Conservation (phyloP, 2,888 invertebrate species). For the Gymnosoma rotundatum region DNA sequence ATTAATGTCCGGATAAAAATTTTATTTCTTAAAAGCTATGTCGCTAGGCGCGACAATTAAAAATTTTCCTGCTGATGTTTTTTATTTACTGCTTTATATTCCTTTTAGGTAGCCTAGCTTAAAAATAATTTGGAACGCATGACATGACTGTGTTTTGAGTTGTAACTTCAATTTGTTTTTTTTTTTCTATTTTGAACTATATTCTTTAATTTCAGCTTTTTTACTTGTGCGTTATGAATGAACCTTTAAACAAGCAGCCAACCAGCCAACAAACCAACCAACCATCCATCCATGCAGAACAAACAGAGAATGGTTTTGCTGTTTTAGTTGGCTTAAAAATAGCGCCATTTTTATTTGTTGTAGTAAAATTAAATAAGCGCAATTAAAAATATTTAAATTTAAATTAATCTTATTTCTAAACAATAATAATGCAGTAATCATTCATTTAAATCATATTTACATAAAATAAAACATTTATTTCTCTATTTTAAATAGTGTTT, state of each 20-base stretch:
- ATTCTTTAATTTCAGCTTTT: slow-evolving; percentile 44
- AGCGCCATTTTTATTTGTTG: slow-evolving; percentile 1
- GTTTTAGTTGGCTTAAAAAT: slow-evolving; percentile 35
- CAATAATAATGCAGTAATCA: not conserved
- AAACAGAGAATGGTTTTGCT: slow-evolving; percentile 43
- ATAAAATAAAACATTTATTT: slow-evolving; percentile 17
- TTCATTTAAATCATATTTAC: not conserved
- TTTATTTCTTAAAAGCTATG: too few relatives aligned
- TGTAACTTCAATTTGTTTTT: slow-evolving; percentile 31
- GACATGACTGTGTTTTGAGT: slow-evolving; percentile 51
- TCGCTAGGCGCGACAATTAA: too few relatives aligned
- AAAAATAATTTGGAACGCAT: slow-evolving; percentile 16
- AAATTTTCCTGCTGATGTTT: too few relatives aligned
- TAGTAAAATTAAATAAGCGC: slow-evolving; percentile 53
- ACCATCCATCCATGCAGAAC: slow-evolving; percentile 34
- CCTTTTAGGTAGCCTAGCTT: not conserved
- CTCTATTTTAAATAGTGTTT: slow-evolving; percentile 4
- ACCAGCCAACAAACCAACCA: slow-evolving; percentile 39
- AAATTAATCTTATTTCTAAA: slow-evolving; percentile 43
- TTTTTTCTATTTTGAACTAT: slow-evolving; percentile 29
- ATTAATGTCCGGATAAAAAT: too few relatives aligned
- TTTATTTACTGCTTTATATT: not conserved
- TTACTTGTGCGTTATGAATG: slow-evolving; percentile 51
- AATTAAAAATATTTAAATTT: slow-evolving; percentile 66
- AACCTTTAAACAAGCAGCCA: slow-evolving; percentile 60